Conservation (phyloP, 1,140 invertebrate species). For the Neodiprion fabricii region DNA sequence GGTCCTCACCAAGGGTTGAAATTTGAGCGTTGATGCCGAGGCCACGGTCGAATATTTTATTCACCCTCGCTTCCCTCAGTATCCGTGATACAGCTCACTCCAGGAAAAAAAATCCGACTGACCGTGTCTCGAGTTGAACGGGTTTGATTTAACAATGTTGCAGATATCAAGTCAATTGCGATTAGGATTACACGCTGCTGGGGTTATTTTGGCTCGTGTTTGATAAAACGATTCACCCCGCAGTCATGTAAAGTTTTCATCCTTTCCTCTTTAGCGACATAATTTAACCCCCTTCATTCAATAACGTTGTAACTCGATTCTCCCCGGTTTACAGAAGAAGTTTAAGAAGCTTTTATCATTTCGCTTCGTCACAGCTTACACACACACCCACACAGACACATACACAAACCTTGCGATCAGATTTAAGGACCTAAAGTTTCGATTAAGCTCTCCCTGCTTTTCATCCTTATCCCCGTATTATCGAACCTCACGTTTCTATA, state of each 20-base stretch:
- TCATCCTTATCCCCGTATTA: background rate
- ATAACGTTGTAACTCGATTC: background rate
- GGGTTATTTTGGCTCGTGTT: no score
- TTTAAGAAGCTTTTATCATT: background rate
- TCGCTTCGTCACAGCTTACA: background rate
- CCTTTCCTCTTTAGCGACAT: background rate
- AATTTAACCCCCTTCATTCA: background rate
- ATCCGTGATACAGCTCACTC: no score
- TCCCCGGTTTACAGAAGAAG: background rate
- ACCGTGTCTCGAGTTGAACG: background rate
- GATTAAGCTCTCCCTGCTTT: background rate
- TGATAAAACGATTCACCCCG: background rate
- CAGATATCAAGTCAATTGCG: background rate
- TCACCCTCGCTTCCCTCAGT: background rate
- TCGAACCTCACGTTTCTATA: background rate
- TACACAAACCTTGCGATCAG: background rate
- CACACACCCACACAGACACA: background rate
- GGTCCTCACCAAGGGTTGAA: background rate
- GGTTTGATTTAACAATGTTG: background rate
- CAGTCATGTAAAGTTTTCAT: background rate
- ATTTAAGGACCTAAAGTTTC: constrained; percentile 4
- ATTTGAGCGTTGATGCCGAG: background rate
- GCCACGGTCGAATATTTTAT: background rate
- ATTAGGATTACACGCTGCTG: background rate
- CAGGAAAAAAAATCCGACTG: no score